Evolutionary conservation across 2,113 vertebrate genomes (phyloP).

Genomic region (Papio anubis): DNA sequence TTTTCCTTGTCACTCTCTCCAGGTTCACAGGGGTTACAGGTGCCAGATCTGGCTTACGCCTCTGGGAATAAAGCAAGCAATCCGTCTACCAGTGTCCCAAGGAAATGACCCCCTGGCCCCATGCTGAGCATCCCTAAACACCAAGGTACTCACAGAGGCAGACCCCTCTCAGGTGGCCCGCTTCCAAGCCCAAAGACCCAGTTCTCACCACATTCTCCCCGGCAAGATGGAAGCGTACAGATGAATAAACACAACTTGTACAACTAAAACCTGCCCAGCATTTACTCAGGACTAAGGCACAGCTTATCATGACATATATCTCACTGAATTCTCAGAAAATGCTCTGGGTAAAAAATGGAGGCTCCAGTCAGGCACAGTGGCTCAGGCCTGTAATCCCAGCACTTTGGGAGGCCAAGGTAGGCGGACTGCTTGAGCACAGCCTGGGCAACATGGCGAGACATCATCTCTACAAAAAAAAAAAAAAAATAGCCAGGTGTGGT

Average conservation of each 20-base stretch:
- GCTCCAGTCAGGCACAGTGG: no score
- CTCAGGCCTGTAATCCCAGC: no score
- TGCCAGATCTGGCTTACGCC: background rate
- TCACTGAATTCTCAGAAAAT: background rate
- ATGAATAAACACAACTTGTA: background rate
- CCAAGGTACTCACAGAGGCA: no score
- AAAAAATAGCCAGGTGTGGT: no score
- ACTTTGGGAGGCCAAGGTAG: no score
- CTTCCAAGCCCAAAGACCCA: fast-evolving
- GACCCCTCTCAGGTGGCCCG: fast-evolving
- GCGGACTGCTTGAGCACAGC: no score
- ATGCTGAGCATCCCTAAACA: background rate
- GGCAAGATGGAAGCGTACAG: no score
- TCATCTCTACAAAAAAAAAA: no score
- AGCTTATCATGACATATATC: background rate
- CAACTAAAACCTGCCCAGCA: background rate
- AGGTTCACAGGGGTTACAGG: background rate
- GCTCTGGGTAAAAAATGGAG: background rate
- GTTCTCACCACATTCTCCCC: background rate
- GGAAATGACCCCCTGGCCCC: no score
- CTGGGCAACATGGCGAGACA: no score
- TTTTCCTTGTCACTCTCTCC: background rate
- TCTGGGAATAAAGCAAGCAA: background rate
- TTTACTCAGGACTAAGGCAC: background rate
- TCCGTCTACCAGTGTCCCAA: background rate